phyloP scores from a whole-genome alignment of 2,888 invertebrate genomes.

The Thumatha senex region DNA sequence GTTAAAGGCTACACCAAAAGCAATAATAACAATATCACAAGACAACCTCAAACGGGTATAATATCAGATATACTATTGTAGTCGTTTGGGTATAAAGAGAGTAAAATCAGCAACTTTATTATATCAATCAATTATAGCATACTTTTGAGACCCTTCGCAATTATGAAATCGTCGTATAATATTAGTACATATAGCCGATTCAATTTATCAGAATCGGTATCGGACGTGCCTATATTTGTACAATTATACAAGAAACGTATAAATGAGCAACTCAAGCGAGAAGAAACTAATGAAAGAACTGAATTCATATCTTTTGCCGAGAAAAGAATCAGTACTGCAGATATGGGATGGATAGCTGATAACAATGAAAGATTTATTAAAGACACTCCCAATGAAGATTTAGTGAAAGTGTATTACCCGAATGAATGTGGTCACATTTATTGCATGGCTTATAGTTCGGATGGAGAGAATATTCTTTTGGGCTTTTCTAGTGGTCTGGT shows the following conservation, averaged over 20 bases:
- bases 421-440: constrained; percentile 59
- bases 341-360: constrained; percentile 55
- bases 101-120: not conserved
- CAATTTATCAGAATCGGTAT: constrained; percentile 44
- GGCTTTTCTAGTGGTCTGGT: constrained; percentile 80
- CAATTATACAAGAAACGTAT: constrained; percentile 57
- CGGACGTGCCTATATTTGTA: constrained; percentile 60
- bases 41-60: too few species aligned
- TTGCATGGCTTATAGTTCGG: constrained; percentile 64
- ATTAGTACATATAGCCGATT: constrained; percentile 49
- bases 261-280: constrained; percentile 40
- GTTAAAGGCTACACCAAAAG: too few species aligned
- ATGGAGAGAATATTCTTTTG: constrained; percentile 69
- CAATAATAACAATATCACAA: too few species aligned
- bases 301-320: constrained; percentile 60
- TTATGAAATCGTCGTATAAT: constrained; percentile 3
- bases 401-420: constrained; percentile 49
- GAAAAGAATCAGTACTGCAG: constrained; percentile 36
- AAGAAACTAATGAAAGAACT: constrained; percentile 37
- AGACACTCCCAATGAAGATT: constrained; percentile 53
- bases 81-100: too few species aligned
- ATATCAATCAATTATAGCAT: not conserved
- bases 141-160: not conserved
- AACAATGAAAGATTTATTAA: constrained; percentile 58
- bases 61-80: too few species aligned